phyloP scores from a whole-genome alignment of 2,888 invertebrate species.

The Cryptus armator region DNA sequence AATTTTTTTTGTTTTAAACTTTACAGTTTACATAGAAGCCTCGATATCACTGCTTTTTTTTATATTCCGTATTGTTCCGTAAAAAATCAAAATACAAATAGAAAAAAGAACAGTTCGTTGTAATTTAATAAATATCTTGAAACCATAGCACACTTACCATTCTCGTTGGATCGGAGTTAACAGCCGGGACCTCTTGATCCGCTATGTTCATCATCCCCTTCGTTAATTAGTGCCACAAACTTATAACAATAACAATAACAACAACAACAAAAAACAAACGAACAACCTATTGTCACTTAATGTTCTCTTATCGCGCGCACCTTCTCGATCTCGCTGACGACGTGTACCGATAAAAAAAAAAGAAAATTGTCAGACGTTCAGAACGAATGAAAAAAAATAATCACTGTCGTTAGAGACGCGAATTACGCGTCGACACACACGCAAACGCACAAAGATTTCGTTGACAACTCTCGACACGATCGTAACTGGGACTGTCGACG shows the following conservation, averaged over 20 bases:
- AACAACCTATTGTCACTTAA: neutral
- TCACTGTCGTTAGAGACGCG: conserved; percentile 3
- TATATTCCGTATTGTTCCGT: too few relatives aligned
- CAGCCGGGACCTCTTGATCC: conserved; percentile 80
- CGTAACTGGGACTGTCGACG: conserved; percentile 76
- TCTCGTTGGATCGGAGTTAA: conserved; percentile 76
- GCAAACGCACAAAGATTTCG: conserved; percentile 20
- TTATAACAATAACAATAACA: neutral
- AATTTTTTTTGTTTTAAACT: too few relatives aligned
- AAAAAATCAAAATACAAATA: too few relatives aligned
- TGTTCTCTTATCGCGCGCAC: neutral
- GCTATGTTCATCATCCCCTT: conserved; percentile 77
- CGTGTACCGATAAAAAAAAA: conserved; percentile 5
- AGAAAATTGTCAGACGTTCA: neutral
- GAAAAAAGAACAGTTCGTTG: too few relatives aligned
- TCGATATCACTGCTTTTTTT: too few relatives aligned
- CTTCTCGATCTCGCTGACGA: neutral
- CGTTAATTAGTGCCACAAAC: conserved; percentile 12
- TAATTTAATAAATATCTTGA: neutral
- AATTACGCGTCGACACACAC: neutral
- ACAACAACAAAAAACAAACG: conserved; percentile 10
- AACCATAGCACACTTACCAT: conserved; percentile 74
- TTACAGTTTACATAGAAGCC: too few relatives aligned
- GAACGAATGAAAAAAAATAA: neutral
- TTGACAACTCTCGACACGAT: conserved; percentile 66